A percentile compares a stretch with the other conserved stretches of the same genome.
These are phyloP conservation scores for Phalera bucephala DNA, from an alignment of 2,888 invertebrate genomes.

Conservation along the genomic window DNA sequence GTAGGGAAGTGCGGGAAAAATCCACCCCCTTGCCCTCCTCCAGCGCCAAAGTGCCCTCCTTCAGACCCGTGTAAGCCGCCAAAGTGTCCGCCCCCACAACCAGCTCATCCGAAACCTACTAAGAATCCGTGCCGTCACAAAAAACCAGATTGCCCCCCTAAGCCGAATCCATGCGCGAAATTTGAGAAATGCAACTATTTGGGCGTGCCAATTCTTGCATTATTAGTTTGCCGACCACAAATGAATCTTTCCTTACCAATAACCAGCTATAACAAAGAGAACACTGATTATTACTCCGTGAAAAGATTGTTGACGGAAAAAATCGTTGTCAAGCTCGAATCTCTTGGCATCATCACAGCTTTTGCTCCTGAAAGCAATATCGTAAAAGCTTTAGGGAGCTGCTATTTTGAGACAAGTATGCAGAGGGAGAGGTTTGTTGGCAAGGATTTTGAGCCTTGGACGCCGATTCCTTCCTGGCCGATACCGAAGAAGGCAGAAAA, in stretches of 20 bases:
- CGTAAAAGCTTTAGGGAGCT: neutral
- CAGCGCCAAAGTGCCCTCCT: conserved; percentile 31
- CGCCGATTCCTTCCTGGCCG: conserved; percentile 66
- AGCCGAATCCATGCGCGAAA: conserved; percentile 28
- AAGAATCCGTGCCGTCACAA: conserved; percentile 23
- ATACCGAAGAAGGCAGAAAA: conserved; percentile 33
- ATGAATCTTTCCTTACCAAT: conserved; percentile 7
- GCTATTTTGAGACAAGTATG: neutral
- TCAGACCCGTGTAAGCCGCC: conserved; percentile 17
- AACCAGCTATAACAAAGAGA: neutral
- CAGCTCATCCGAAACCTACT: conserved; percentile 30
- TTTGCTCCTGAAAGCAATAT: neutral
- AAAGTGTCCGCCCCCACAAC: conserved; percentile 16
- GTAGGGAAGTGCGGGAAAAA: conserved; percentile 29
- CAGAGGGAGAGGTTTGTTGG: conserved; percentile 20
- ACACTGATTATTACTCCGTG: neutral
- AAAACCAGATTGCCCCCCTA: conserved; percentile 24
- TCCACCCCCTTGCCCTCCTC: conserved; percentile 29
- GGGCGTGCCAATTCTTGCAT: neutral
- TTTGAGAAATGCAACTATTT: conserved; percentile 13
- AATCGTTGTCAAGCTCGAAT: conserved; percentile 14
- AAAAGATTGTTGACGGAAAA: conserved; percentile 16
- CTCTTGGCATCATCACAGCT: conserved; percentile 12
- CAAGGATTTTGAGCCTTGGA: conserved; percentile 59
- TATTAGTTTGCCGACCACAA: neutral